Percentiles rank a stretch among this genome's conserved stretches.
phyloP scores from a whole-genome alignment of 1,140 invertebrate genomes.

The Aporrectodea caliginosa region DNA sequence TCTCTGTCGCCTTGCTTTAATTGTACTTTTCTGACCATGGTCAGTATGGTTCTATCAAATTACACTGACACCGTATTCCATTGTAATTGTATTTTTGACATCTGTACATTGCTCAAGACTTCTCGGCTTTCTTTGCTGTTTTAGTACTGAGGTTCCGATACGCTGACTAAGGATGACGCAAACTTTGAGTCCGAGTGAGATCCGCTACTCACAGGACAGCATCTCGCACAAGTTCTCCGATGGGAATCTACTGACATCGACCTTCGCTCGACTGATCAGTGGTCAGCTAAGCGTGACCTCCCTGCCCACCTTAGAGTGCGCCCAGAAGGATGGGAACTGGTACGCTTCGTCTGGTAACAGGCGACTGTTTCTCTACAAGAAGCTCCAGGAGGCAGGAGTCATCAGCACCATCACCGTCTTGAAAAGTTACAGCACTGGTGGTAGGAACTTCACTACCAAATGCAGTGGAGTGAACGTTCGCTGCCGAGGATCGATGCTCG shows the following conservation, averaged over 20 bases:
- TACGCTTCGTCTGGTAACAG: background rate
- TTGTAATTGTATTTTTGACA: too few relatives aligned
- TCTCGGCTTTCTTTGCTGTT: too few relatives aligned
- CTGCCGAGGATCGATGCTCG: background rate
- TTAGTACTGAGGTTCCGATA: too few relatives aligned
- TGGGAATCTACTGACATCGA: background rate
- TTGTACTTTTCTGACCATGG: too few relatives aligned
- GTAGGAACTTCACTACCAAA: background rate
- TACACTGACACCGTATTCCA: too few relatives aligned
- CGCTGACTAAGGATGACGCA: too few relatives aligned
- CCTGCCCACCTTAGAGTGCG: background rate
- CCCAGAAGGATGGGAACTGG: background rate
- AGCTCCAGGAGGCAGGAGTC: background rate
- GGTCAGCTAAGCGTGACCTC: background rate
- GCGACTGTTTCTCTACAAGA: background rate
- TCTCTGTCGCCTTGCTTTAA: too few relatives aligned
- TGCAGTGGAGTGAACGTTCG: background rate
- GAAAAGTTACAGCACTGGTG: background rate
- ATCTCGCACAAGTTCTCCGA: background rate
- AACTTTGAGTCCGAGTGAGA: background rate
- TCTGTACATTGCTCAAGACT: too few relatives aligned
- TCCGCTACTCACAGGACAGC: background rate
- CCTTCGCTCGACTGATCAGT: background rate
- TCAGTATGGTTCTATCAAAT: too few relatives aligned
- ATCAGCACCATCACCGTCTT: background rate